Evolutionary conservation across 1,140 invertebrate genomes (phyloP).

Genomic region (Euura lappo): DNA sequence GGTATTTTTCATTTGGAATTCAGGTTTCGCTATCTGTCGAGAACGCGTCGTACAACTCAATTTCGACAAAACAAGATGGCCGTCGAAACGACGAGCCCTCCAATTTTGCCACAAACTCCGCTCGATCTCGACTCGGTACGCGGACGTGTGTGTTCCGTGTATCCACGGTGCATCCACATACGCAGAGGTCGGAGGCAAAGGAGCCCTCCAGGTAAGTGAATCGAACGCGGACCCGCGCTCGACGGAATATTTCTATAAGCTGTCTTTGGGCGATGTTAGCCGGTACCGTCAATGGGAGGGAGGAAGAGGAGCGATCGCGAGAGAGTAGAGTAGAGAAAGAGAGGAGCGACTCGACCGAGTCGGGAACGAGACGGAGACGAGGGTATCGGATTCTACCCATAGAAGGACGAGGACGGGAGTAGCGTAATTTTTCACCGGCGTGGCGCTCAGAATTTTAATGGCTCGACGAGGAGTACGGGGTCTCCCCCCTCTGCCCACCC

Average conservation of each 20-base stretch:
- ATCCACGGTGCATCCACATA: background rate
- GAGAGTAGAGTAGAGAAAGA: background rate
- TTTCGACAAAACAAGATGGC: background rate
- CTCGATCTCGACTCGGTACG: background rate
- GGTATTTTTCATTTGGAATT: slow-evolving; percentile 7
- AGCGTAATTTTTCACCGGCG: slow-evolving; percentile 42
- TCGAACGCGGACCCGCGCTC: background rate
- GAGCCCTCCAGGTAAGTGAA: slow-evolving; percentile 6
- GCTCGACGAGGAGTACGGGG: slow-evolving; percentile 19
- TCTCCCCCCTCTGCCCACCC: slow-evolving; percentile 23
- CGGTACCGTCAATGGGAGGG: background rate
- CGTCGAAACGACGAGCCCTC: background rate
- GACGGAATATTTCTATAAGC: background rate
- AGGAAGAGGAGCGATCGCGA: slow-evolving; percentile 4
- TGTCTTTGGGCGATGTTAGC: slow-evolving; percentile 2
- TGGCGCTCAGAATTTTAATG: slow-evolving; percentile 47
- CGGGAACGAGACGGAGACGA: background rate
- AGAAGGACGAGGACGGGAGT: background rate
- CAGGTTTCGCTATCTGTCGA: slow-evolving; percentile 6
- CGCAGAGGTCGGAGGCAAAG: background rate
- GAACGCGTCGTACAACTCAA: slow-evolving; percentile 2
- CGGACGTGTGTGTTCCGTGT: background rate
- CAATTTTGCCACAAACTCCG: background rate
- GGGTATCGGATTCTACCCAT: background rate
- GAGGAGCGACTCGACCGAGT: background rate